These are phyloP conservation scores for Spisula solida DNA, from an alignment of 2,888 invertebrate species.

Conservation along the genomic window DNA sequence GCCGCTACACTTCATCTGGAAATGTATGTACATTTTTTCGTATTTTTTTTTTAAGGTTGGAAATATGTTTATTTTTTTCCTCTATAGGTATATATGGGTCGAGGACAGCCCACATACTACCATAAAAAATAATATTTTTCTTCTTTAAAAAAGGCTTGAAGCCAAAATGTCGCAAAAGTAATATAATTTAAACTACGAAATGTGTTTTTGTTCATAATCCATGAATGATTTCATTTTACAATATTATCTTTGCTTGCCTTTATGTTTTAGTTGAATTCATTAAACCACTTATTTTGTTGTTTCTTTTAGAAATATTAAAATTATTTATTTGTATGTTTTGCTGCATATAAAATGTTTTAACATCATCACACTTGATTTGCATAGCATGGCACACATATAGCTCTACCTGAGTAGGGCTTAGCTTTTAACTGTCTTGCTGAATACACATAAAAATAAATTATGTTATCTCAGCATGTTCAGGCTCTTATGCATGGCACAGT, in stretches of 20 bases:
- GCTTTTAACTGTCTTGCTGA: neutral
- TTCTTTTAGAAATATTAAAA: neutral
- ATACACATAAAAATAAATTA: too few relatives aligned
- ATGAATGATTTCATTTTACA: neutral
- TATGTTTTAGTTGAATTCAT: neutral
- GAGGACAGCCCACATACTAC: too few relatives aligned
- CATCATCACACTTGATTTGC: neutral
- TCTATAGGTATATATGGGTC: neutral
- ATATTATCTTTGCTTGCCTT: conserved; percentile 1
- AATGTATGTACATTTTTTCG: conserved; percentile 67
- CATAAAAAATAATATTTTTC: too few relatives aligned
- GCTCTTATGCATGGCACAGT: too few relatives aligned
- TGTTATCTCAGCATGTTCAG: too few relatives aligned
- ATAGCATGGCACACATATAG: neutral
- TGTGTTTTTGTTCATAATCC: too few relatives aligned
- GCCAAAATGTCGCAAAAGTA: too few relatives aligned
- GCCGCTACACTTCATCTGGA: conserved; percentile 69
- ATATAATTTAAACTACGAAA: too few relatives aligned
- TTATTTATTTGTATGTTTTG: neutral
- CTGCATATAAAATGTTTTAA: neutral
- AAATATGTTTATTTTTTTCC: neutral
- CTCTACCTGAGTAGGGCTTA: neutral
- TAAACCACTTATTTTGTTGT: neutral
- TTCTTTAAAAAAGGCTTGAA: too few relatives aligned
- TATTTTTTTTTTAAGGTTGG: neutral